These are phyloP conservation scores for Catostomus latipinnis DNA, from an alignment of 2,797 vertebrate species.

Conservation along the genomic window DNA sequence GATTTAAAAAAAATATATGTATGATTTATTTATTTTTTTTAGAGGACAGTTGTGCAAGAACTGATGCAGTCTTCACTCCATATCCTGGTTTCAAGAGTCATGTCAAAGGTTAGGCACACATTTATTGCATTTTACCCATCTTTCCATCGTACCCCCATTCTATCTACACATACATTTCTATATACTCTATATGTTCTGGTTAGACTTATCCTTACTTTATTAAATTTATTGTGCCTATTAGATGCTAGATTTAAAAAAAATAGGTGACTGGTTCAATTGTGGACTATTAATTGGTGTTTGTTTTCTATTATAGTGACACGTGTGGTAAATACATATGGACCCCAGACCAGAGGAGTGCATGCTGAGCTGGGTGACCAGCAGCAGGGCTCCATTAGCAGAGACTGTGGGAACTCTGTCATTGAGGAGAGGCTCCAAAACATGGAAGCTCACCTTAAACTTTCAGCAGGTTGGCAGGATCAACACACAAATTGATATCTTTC, in stretches of 20 bases:
- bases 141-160: neutral
- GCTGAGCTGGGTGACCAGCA: conserved; percentile 76
- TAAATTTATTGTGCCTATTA: neutral
- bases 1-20: neutral
- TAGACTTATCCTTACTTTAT: neutral
- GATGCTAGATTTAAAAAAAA: neutral
- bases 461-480: conserved; percentile 77
- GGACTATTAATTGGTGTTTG: neutral
- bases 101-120: conserved; percentile 86
- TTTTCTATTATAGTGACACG: conserved; percentile 83
- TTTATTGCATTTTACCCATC: neutral
- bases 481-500: neutral
- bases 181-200: too few species aligned
- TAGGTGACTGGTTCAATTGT: neutral
- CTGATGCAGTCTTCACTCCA: conserved; percentile 96
- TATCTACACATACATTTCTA: too few species aligned
- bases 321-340: conserved; percentile 94
- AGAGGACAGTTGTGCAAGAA: conserved; percentile 99
- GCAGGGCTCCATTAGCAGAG: conserved; percentile 67
- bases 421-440: conserved; percentile 95
- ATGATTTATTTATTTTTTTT: neutral
- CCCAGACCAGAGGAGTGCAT: conserved; percentile 79
- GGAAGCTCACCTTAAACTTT: conserved; percentile 89
- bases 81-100: conserved; percentile 99
- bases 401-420: conserved; percentile 89